These are phyloP conservation scores for Acronicta leporina DNA, from an alignment of 2,888 invertebrate species.

Conservation along the genomic window DNA sequence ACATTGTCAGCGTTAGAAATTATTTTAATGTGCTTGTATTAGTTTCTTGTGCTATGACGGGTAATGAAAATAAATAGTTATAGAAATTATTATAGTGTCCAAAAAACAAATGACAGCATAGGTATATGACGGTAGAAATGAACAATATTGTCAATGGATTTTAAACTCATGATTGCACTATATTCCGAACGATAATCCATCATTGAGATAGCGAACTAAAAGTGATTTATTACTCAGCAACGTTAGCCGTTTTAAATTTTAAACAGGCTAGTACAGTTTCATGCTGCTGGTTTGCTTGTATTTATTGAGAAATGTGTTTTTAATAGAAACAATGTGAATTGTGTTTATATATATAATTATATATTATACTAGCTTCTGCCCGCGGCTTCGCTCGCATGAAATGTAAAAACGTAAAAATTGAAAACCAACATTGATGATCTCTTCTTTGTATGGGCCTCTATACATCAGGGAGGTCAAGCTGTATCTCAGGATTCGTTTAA, in stretches of 20 bases:
- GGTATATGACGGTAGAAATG: conserved; percentile 25
- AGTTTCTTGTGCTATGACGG: too few relatives aligned
- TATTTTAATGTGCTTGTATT: too few relatives aligned
- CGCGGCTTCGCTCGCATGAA: too few relatives aligned
- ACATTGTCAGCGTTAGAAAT: too few relatives aligned
- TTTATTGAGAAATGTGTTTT: conserved; percentile 7
- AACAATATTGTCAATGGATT: conserved; percentile 66
- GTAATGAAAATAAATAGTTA: too few relatives aligned
- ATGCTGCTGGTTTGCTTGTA: conserved; percentile 36
- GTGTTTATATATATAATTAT: too few relatives aligned
- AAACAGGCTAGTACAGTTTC: conserved; percentile 55
- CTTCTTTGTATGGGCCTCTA: too few relatives aligned
- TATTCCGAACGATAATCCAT: conserved; percentile 73
- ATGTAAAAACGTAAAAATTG: too few relatives aligned
- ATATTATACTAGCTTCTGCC: too few relatives aligned
- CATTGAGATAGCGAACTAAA: conserved; percentile 73
- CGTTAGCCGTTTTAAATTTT: conserved; percentile 73
- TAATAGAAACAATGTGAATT: neutral
- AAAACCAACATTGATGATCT: too few relatives aligned
- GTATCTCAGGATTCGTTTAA: too few relatives aligned
- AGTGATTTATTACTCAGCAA: conserved; percentile 72
- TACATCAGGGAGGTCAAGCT: too few relatives aligned
- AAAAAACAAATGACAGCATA: conserved; percentile 20
- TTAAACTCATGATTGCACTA: conserved; percentile 69
- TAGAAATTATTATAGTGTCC: neutral